Evolutionary conservation across 2,888 invertebrate genomes (phyloP).

Genomic region (Eucera pruinosa): DNA sequence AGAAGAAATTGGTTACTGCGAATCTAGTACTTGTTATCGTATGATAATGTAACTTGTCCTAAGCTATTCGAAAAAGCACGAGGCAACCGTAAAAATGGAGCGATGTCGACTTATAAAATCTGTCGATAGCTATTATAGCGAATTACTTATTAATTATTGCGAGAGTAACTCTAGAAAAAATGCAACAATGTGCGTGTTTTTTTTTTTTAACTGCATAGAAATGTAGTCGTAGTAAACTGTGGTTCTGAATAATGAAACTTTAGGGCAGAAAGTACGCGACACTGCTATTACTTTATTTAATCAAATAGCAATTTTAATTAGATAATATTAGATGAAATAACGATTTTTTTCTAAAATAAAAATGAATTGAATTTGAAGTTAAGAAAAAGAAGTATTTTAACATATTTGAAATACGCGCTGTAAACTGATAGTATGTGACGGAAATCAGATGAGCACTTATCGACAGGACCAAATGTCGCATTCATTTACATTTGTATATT

Average conservation of each 20-base stretch:
- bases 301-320: constrained; percentile 1
- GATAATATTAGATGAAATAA: neutral
- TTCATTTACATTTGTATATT: constrained; percentile 8
- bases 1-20: constrained; percentile 60
- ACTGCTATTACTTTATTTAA: neutral
- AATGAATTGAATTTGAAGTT: neutral
- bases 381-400: neutral
- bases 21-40: constrained; percentile 53
- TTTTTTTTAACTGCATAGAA: constrained; percentile 3
- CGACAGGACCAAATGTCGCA: constrained; percentile 35
- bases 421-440: neutral
- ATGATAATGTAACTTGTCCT: constrained; percentile 37
- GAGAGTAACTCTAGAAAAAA: neutral
- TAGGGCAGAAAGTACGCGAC: neutral
- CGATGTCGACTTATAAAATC: constrained; percentile 23
- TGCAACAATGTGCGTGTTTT: neutral
- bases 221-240: constrained; percentile 19
- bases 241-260: constrained; percentile 14
- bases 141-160: constrained; percentile 30
- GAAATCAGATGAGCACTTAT: constrained; percentile 29
- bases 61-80: constrained; percentile 3
- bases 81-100: constrained; percentile 17
- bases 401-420: constrained; percentile 1
- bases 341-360: neutral
- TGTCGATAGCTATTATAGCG: constrained; percentile 25